These are phyloP conservation scores for Acleris emargana DNA, from an alignment of 2,888 invertebrate genomes.

Conservation along the genomic window DNA sequence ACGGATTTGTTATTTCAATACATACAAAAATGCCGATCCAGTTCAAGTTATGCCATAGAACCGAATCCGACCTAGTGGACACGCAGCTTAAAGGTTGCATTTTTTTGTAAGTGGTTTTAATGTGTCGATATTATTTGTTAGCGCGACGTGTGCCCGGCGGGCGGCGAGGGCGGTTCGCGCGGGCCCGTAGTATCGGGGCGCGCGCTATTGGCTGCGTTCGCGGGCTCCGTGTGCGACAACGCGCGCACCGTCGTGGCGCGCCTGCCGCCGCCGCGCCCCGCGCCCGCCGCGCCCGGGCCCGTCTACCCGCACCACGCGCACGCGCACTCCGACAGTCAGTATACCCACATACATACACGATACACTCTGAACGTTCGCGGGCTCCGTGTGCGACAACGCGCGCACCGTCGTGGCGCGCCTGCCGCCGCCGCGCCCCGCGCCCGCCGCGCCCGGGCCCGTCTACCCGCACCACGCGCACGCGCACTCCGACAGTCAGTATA, in stretches of 20 bases:
- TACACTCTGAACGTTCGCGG: conserved; percentile 23
- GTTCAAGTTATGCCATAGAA: too few species aligned
- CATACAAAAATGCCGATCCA: too few species aligned
- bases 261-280: conserved; percentile 62
- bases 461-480: conserved; percentile 39
- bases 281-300: conserved; percentile 70
- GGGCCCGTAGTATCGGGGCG: conserved; percentile 35
- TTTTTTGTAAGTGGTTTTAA: too few species aligned
- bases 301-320: conserved; percentile 40
- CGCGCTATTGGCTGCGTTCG: conserved; percentile 39
- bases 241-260: conserved; percentile 48
- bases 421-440: conserved; percentile 69
- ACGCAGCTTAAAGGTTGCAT: too few species aligned
- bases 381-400: conserved; percentile 27
- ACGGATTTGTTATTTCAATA: too few species aligned
- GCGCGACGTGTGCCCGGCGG: conserved; percentile 57
- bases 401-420: conserved; percentile 51
- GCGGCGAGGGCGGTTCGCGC: conserved; percentile 40
- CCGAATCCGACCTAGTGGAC: too few species aligned
- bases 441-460: conserved; percentile 61
- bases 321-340: conserved; percentile 47
- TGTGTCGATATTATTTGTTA: too few species aligned
- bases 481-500: conserved; percentile 47
- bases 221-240: conserved; percentile 30
- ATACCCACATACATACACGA: background rate